phyloP scores from a whole-genome alignment of 2,888 invertebrate species.

The Tachina grossa region DNA sequence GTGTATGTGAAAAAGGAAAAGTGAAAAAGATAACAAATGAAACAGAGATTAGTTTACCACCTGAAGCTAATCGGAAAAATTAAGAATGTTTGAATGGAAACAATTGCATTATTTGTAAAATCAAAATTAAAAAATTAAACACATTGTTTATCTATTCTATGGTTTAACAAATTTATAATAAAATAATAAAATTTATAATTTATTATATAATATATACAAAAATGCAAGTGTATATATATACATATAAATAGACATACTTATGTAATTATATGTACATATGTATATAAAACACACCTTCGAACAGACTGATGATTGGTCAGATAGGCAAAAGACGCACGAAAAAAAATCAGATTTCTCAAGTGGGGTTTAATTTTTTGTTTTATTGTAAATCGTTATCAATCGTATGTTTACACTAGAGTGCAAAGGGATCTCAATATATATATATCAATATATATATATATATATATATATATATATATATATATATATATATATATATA shows the following conservation, averaged over 20 bases:
- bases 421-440: too few species aligned
- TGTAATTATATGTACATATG: too few species aligned
- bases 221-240: not conserved
- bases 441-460: too few species aligned
- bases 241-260: too few species aligned
- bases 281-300: not conserved
- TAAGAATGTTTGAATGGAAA: constrained; percentile 7
- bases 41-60: constrained; percentile 41
- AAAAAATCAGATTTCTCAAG: constrained; percentile 1
- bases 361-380: constrained; percentile 1
- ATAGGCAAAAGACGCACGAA: not conserved
- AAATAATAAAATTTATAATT: constrained; percentile 5
- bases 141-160: constrained; percentile 25
- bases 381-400: not conserved
- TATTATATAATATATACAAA: constrained; percentile 1
- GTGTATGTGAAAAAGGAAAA: not conserved
- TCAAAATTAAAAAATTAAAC: constrained; percentile 30
- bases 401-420: too few species aligned
- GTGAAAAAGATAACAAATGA: constrained; percentile 6
- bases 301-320: not conserved
- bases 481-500: too few species aligned
- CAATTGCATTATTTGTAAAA: constrained; percentile 9
- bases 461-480: too few species aligned
- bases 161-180: constrained; percentile 2
- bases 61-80: constrained; percentile 50